Evolutionary conservation across 1,140 invertebrate genomes (phyloP).

Genomic region (Hyles vespertilio): DNA sequence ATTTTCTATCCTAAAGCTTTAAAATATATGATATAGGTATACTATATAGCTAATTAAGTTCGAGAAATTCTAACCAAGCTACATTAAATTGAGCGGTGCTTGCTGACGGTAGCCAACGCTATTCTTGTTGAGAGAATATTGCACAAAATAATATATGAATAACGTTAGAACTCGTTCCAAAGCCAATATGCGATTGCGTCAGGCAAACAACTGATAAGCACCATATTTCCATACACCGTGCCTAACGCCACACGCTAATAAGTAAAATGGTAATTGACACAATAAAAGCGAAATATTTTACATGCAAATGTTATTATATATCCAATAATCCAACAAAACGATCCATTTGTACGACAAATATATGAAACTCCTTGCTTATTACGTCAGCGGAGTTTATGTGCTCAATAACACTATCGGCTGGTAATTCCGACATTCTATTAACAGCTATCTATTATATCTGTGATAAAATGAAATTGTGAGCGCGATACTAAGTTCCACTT

Average conservation of each 20-base stretch:
- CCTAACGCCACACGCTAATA: slow-evolving; percentile 22
- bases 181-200: too few relatives aligned
- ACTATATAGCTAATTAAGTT: too few relatives aligned
- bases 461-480: slow-evolving; percentile 56
- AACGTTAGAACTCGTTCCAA: too few relatives aligned
- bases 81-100: too few relatives aligned
- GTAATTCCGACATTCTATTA: slow-evolving; percentile 62
- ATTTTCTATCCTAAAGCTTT: too few relatives aligned
- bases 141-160: too few relatives aligned
- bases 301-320: slow-evolving; percentile 39
- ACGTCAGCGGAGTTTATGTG: slow-evolving; percentile 60
- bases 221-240: slow-evolving; percentile 20
- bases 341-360: slow-evolving; percentile 65
- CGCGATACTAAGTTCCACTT: slow-evolving; percentile 48
- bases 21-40: too few relatives aligned
- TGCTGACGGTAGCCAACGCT: too few relatives aligned
- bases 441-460: slow-evolving; percentile 51
- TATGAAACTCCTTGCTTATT: slow-evolving; percentile 60
- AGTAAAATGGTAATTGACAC: slow-evolving; percentile 30
- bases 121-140: too few relatives aligned
- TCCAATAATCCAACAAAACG: slow-evolving; percentile 51
- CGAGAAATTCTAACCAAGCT: too few relatives aligned
- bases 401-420: slow-evolving; percentile 51
- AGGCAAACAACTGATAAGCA: too few relatives aligned
- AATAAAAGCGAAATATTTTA: slow-evolving; percentile 37